Evolutionary conservation across 2,888 invertebrate species (phyloP).

Genomic region (Sylvicola fuscatus): DNA sequence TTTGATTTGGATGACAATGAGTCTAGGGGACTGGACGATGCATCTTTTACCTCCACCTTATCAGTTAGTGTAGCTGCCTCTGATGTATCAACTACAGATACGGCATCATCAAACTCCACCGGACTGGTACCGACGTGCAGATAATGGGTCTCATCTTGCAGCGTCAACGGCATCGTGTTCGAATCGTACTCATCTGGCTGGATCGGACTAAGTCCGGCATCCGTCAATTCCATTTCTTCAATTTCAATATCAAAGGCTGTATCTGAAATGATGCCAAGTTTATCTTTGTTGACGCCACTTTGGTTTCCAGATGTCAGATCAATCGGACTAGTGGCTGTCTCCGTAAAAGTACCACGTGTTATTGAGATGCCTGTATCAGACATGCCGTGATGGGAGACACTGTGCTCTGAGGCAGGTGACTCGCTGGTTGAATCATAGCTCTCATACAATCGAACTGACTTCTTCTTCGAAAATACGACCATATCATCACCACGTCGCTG

Average conservation of each 20-base stretch:
- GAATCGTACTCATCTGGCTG: constrained; percentile 27
- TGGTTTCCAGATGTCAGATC: constrained; percentile 15
- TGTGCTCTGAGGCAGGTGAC: constrained; percentile 28
- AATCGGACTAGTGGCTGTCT: constrained; percentile 25
- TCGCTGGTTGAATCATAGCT: constrained; percentile 18
- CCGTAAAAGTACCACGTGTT: constrained; percentile 28
- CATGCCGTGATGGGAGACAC: constrained; percentile 27
- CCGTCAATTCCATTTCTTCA: constrained; percentile 30
- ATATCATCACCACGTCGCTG: constrained; percentile 28
- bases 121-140: constrained; percentile 30
- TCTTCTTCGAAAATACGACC: constrained; percentile 29
- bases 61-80: constrained; percentile 31
- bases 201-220: constrained; percentile 33
- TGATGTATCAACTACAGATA: constrained; percentile 26
- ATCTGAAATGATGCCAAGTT: constrained; percentile 24
- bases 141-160: constrained; percentile 23
- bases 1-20: constrained; percentile 4
- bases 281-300: constrained; percentile 7
- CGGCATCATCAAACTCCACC: constrained; percentile 26
- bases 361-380: constrained; percentile 33
- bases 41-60: constrained; percentile 29
- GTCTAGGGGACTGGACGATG: constrained; percentile 29
- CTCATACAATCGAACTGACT: constrained; percentile 29
- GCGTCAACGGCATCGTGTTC: constrained; percentile 18
- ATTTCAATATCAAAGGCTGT: constrained; percentile 22